Evolutionary conservation across 2,113 vertebrate genomes (phyloP).

Genomic region (Chaetops frenatus): DNA sequence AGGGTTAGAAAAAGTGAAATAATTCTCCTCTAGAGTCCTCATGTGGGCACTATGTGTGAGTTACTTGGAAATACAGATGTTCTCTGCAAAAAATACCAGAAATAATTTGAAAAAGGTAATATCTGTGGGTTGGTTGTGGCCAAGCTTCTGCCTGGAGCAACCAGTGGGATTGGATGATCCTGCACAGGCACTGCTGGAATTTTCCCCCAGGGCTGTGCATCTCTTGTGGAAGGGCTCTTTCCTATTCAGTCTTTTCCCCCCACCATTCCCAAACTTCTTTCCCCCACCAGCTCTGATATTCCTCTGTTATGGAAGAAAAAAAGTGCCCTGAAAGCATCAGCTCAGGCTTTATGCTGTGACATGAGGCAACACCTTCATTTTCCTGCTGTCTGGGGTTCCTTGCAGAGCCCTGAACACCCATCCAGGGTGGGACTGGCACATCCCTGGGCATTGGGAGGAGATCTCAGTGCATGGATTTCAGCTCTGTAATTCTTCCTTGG

Average conservation of each 20-base stretch:
- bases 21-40: neutral
- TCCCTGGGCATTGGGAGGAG: neutral
- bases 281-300: neutral
- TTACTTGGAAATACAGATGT: neutral
- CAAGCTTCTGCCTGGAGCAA: neutral
- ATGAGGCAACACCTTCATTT: neutral
- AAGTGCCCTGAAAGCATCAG: neutral
- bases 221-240: neutral
- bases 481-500: neutral
- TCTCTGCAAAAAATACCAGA: neutral
- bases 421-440: neutral
- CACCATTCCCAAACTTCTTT: neutral
- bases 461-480: neutral
- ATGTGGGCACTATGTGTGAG: accelerated
- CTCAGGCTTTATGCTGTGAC: neutral
- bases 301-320: neutral
- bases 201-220: neutral
- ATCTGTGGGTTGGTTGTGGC: neutral
- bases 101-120: neutral
- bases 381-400: neutral
- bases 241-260: neutral
- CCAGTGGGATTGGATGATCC: neutral
- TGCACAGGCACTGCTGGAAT: neutral
- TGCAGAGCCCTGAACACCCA: neutral
- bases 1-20: neutral